Evolutionary conservation across 2,113 vertebrate species (phyloP).

Genomic region (Hystrix brachyura): DNA sequence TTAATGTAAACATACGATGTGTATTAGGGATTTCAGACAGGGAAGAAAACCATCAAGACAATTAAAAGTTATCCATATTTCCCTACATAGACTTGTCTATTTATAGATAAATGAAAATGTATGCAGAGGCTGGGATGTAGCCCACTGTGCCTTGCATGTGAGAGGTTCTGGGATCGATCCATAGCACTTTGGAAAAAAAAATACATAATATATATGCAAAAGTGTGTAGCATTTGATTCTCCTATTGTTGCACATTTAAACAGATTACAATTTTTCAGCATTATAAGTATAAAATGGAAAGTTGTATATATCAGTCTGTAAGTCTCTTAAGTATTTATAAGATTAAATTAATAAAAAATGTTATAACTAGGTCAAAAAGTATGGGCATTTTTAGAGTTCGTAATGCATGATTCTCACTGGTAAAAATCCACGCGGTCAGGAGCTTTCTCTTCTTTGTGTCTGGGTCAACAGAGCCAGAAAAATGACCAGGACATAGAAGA

Average conservation of each 20-base stretch:
- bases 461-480: constrained; percentile 35
- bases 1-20: background rate
- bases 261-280: background rate
- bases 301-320: background rate
- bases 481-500: background rate
- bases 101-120: constrained; percentile 9
- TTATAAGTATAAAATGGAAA: background rate
- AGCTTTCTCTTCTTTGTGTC: constrained; percentile 39
- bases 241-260: background rate
- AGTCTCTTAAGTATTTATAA: constrained; percentile 31
- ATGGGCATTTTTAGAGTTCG: background rate
- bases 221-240: background rate
- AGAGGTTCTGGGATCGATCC: background rate
- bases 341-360: constrained; percentile 48
- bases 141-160: too few species aligned
- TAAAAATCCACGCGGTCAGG: constrained; percentile 9
- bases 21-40: constrained; percentile 40
- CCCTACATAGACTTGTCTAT: background rate
- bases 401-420: background rate
- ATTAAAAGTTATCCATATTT: constrained; percentile 19
- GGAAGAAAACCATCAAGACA: background rate
- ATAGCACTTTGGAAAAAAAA: background rate
- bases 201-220: background rate
- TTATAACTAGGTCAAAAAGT: constrained; percentile 43
- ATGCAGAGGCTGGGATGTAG: background rate